These are phyloP conservation scores for Chionis minor DNA, from an alignment of 2,113 vertebrate genomes.

Conservation along the genomic window DNA sequence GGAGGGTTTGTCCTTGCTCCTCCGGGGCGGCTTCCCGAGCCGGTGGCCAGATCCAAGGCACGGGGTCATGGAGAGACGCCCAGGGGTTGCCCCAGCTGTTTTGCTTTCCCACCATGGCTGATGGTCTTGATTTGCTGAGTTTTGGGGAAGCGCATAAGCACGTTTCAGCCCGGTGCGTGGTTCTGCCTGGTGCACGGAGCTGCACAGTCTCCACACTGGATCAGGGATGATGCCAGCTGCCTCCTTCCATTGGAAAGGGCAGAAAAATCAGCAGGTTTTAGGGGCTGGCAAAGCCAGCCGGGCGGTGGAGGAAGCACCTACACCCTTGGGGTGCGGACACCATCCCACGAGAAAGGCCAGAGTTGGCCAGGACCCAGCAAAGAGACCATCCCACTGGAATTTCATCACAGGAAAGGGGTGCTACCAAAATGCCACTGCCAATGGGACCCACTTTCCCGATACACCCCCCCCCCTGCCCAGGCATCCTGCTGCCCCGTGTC, in stretches of 20 bases:
- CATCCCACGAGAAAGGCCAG: rapidly evolving
- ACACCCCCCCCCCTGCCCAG: not conserved
- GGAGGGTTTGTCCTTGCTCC: not conserved
- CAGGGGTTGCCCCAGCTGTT: rapidly evolving
- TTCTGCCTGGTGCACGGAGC: rapidly evolving
- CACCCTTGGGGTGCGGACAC: rapidly evolving
- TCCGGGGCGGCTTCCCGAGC: not conserved
- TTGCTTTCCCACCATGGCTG: not conserved
- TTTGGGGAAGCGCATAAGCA: not conserved
- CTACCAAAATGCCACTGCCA: not conserved
- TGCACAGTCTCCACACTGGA: rapidly evolving
- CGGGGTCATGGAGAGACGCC: rapidly evolving
- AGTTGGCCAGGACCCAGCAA: not conserved
- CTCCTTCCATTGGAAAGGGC: not conserved
- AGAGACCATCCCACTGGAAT: not conserved
- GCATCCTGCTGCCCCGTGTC: not conserved
- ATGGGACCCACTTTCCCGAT: not conserved
- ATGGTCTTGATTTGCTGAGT: not conserved
- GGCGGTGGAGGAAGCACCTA: no score
- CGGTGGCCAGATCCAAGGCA: rapidly evolving
- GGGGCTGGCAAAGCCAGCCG: rapidly evolving
- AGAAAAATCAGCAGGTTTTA: not conserved
- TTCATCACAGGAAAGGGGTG: not conserved
- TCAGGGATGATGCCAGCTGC: no score
- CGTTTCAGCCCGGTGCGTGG: rapidly evolving